These are phyloP conservation scores for Exocentrus adspersus DNA, from an alignment of 2,888 invertebrate genomes.

Conservation along the genomic window DNA sequence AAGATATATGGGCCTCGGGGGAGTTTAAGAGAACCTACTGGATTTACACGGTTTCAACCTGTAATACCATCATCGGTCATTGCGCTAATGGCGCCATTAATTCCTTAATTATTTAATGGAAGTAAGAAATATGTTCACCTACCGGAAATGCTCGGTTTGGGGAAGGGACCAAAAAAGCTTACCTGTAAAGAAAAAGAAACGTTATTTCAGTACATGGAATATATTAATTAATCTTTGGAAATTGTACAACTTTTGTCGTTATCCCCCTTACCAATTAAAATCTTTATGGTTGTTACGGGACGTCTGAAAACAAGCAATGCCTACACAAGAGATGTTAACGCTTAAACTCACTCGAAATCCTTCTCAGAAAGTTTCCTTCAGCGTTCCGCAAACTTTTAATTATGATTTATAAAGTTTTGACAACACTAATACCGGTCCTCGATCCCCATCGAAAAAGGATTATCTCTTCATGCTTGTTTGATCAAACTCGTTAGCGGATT, in stretches of 20 bases:
- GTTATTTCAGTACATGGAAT: too few species aligned
- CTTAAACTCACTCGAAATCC: not conserved
- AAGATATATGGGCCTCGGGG: conserved; percentile 40
- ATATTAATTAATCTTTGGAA: too few species aligned
- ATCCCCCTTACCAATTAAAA: too few species aligned
- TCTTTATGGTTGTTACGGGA: not conserved
- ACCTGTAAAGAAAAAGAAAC: too few species aligned
- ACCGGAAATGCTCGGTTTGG: not conserved
- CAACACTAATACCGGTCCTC: not conserved
- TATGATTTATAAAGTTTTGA: conserved; percentile 3
- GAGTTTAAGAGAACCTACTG: conserved; percentile 38
- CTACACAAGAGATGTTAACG: not conserved
- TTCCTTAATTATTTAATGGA: conserved; percentile 32
- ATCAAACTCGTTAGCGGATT: not conserved
- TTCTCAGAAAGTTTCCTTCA: not conserved
- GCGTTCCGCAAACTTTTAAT: not conserved
- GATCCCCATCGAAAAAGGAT: not conserved
- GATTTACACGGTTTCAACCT: conserved; percentile 27
- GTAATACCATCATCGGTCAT: conserved; percentile 33
- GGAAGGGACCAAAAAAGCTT: too few species aligned
- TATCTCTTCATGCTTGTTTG: not conserved
- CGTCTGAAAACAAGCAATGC: not conserved
- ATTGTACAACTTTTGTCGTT: too few species aligned
- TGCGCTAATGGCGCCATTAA: conserved; percentile 22
- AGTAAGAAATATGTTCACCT: conserved; percentile 22